Evolutionary conservation across 2,113 vertebrate genomes (phyloP).

Genomic region (Formicarius rufipectus): DNA sequence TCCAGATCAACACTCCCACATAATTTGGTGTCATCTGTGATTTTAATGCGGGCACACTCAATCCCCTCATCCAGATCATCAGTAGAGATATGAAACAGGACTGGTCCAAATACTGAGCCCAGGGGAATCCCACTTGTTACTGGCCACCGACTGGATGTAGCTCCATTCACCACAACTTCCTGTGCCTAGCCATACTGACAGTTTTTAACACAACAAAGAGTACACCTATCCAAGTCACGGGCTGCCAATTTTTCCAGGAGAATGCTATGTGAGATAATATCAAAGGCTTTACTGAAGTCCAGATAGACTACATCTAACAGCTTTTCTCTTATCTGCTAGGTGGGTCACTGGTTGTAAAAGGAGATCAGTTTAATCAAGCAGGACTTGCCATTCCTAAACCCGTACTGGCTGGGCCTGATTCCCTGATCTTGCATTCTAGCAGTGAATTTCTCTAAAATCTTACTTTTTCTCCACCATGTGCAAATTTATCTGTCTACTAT

Average conservation of each 20-base stretch:
- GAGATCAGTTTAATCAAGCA: neutral
- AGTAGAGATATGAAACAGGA: neutral
- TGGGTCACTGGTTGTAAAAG: accelerated
- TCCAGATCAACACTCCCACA: neutral
- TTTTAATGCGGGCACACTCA: neutral
- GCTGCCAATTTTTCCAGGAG: neutral
- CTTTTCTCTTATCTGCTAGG: neutral
- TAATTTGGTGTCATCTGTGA: neutral
- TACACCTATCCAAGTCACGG: accelerated
- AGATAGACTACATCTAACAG: neutral
- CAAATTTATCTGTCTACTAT: neutral
- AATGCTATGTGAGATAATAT: neutral
- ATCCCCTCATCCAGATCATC: neutral
- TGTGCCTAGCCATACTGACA: too few relatives aligned
- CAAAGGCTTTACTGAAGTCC: neutral
- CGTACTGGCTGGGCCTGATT: neutral
- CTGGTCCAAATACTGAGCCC: neutral
- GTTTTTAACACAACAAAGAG: neutral
- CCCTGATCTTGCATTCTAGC: neutral
- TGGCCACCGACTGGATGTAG: too few relatives aligned
- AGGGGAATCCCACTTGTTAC: neutral
- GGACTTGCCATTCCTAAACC: neutral
- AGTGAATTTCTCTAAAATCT: neutral
- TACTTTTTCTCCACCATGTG: neutral
- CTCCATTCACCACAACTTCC: neutral